Evolutionary conservation across 1,140 invertebrate genomes (phyloP).

Genomic region (Alviniconcha marisindica): DNA sequence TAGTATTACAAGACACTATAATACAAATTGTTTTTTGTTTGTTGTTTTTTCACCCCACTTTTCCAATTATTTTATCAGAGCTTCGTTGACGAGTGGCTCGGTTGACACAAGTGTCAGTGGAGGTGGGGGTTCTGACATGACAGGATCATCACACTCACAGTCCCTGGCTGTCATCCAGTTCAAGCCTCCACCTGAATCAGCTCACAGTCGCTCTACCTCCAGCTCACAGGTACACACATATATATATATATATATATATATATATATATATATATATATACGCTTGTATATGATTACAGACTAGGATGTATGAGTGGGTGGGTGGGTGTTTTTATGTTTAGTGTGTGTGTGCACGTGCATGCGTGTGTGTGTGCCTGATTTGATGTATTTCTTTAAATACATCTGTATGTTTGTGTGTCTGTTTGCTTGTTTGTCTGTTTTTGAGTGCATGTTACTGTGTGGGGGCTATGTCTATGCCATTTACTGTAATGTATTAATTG

Average conservation of each 20-base stretch:
- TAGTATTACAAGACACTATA: not conserved
- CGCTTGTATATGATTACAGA: not conserved
- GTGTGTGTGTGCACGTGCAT: not conserved
- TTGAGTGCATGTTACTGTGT: not conserved
- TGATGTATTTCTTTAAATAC: not conserved
- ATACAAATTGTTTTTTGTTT: not conserved
- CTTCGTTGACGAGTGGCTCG: not conserved
- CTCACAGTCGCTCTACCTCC: not conserved
- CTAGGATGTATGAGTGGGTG: not conserved
- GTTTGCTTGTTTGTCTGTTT: not conserved
- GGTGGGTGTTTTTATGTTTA: not conserved
- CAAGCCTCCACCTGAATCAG: not conserved
- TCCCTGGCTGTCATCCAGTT: not conserved
- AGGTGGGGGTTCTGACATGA: not conserved
- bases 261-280: not conserved
- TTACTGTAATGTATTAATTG: too few relatives aligned
- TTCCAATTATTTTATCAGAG: not conserved
- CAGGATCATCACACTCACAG: not conserved
- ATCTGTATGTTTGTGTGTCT: not conserved
- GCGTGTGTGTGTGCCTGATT: not conserved
- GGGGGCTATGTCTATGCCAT: too few relatives aligned
- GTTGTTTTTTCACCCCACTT: not conserved
- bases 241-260: not conserved
- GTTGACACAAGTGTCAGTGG: not conserved
- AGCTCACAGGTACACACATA: constrained; percentile 1